Evolutionary conservation across 2,888 invertebrate species (phyloP).

Genomic region (Pocota personata): DNA sequence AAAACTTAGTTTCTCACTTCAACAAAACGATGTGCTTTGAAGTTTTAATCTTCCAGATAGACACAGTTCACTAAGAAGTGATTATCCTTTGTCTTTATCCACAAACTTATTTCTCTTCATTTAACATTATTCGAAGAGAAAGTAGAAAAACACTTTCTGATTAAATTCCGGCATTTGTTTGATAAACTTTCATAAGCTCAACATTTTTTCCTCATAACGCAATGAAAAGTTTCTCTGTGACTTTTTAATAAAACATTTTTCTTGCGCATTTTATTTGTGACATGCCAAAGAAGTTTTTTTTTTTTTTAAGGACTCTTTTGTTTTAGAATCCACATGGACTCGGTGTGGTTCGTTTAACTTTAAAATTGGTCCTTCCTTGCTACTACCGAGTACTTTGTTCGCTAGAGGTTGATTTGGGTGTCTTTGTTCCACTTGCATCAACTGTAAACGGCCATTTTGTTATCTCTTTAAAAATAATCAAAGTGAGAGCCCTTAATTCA

Average conservation of each 20-base stretch:
- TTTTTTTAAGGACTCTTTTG: neutral
- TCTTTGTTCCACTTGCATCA: neutral
- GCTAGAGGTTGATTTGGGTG: neutral
- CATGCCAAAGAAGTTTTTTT: neutral
- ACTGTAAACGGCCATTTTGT: neutral
- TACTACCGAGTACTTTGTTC: neutral
- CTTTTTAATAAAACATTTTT: constrained; percentile 18
- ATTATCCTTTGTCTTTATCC: constrained; percentile 4
- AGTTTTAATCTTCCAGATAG: neutral
- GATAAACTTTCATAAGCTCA: constrained; percentile 13
- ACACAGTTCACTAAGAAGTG: neutral
- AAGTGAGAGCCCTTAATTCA: neutral
- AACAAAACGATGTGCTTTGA: neutral
- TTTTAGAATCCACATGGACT: neutral
- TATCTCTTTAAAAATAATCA: neutral
- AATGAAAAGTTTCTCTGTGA: neutral
- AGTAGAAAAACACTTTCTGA: constrained; percentile 1
- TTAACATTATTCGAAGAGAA: neutral
- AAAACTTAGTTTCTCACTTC: neutral
- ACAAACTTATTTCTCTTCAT: neutral
- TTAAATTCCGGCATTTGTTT: constrained; percentile 20
- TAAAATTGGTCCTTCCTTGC: neutral
- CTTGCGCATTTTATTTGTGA: neutral
- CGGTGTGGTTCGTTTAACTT: constrained; percentile 3
- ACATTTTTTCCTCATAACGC: constrained; percentile 8